phyloP scores from a whole-genome alignment of 2,888 invertebrate species.

The Mythimna vitellina region DNA sequence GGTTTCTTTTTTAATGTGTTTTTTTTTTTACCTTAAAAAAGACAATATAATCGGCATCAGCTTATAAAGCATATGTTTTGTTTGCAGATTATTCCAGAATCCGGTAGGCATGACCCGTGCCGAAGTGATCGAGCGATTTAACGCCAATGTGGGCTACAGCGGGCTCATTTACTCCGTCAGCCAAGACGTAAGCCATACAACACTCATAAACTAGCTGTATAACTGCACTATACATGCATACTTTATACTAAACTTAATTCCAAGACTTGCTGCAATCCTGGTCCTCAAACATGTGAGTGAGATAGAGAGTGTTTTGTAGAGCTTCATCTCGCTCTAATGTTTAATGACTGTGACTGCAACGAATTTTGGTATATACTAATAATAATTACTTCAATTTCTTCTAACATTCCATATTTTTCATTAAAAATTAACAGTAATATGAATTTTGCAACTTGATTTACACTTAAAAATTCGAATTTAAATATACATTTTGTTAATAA shows the following conservation, averaged over 20 bases:
- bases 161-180: constrained; percentile 98
- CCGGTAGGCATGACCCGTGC: constrained; percentile 90
- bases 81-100: constrained; percentile 89
- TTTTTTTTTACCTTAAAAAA: no score
- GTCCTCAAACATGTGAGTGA: constrained; percentile 8
- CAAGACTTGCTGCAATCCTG: neutral
- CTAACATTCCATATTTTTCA: constrained; percentile 22
- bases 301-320: constrained; percentile 6
- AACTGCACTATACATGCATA: constrained; percentile 57
- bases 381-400: constrained; percentile 21
- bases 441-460: constrained; percentile 3
- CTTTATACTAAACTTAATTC: constrained; percentile 43
- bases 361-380: neutral
- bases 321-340: constrained; percentile 1
- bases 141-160: constrained; percentile 99
- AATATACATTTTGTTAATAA: constrained; percentile 6
- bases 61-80: neutral
- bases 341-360: neutral
- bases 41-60: no score
- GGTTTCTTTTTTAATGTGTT: no score
- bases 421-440: constrained; percentile 3
- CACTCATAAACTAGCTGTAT: constrained; percentile 12
- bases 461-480: neutral
- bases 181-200: constrained; percentile 94
- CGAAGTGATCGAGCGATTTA: constrained; percentile 98